Percentiles rank a stretch among this genome's conserved stretches.
Conservation (phyloP, 2,113 vertebrate species). For the Acrocephalus kingi region DNA sequence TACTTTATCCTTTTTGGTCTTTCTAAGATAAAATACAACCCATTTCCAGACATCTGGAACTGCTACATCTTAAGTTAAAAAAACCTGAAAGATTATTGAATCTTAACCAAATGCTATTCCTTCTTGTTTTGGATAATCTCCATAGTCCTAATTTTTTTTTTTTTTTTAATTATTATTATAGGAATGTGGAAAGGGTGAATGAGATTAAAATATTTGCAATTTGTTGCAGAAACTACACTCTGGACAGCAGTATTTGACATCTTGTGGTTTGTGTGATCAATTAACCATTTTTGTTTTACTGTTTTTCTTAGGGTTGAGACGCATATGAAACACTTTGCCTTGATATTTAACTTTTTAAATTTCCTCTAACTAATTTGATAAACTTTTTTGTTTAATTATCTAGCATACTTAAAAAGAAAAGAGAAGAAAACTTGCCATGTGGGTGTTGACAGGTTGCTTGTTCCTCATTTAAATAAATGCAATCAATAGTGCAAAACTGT, state of each 20-base stretch:
- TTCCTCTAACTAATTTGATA: not conserved
- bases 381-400: not conserved
- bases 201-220: not conserved
- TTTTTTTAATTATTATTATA: not conserved
- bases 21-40: not conserved
- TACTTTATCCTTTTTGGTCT: not conserved
- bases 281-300: not conserved
- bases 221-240: not conserved
- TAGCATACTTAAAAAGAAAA: not conserved
- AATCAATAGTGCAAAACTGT: not conserved
- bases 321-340: not conserved
- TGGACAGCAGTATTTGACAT: not conserved
- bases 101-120: not conserved
- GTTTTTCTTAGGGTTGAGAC: not conserved
- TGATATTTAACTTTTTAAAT: not conserved
- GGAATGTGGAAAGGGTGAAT: not conserved
- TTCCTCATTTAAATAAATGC: not conserved
- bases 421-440: not conserved
- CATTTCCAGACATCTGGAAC: not conserved
- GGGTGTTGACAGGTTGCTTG: not conserved
- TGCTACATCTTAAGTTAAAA: not conserved
- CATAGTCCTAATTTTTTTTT: not conserved
- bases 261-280: slow-evolving; percentile 28
- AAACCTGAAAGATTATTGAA: not conserved
- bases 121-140: not conserved